Base-by-base conservation (phyloP, 2,113 vertebrate genomes). In the Tychaedon coryphoeus region DNA sequence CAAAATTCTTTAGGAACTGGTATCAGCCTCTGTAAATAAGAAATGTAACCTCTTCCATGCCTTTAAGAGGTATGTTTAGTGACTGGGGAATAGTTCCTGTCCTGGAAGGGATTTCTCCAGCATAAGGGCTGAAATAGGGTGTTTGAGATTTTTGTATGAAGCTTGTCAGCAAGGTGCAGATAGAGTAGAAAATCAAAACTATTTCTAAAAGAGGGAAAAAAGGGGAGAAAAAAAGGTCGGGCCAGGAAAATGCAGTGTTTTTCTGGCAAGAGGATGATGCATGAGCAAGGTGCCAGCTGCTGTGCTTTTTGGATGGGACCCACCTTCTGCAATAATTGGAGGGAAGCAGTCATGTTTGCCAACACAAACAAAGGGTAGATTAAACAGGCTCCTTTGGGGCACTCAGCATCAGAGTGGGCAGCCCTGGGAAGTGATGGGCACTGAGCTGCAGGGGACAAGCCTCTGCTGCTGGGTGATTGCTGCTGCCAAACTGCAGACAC, bases 161-260 rank as follows among this genome's bases (percentile, higher is more conserved):
- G 23, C 9, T 73, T 4, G 13, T 6, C 10, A 86, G 15, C 38
- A 78, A 82, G 22, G 14, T 16, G 1, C 25, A 90, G 33, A 81
- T 10, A 53, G 3, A 48, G 34, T 33, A 29, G 19, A 78, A 92
- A 92, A 75, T 14, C 3, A 17, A 57, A 61, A 18, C 6, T 4
- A 64, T 23, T 19, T 71, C 20, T 54, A 56, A 10, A 57, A 20
- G 14, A 40, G 18, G 5, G 5, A 40, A 14, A 19, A 36, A 12
- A 31, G 0, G 23, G 0, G 2, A 19, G 2, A 6, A 2, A 5
- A 24, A 18, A 29, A 31, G 2, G 1, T 22, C 11, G 45, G 7
- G 26, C 9, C 6, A 54, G 9, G 10, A 53, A 77, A 78, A 14
- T 9, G 5, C 8, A 51, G 11, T 64, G 33, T 28, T 74, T 66